Conservation (phyloP, 2,113 vertebrate species). For the Chrysemys picta region DNA sequence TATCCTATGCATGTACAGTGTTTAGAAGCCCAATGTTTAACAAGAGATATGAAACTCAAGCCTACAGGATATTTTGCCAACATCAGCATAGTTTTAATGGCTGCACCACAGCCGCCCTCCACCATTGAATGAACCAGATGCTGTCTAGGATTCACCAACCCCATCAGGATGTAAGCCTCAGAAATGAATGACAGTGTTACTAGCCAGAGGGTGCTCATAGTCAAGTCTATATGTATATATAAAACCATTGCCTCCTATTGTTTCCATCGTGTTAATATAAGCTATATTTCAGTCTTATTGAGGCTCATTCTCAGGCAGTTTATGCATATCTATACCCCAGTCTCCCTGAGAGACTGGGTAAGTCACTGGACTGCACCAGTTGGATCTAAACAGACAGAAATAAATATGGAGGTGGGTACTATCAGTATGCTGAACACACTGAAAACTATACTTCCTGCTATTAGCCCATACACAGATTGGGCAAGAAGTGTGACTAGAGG, state of each 20-base stretch:
- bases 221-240: too few relatives aligned
- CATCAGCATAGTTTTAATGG: not conserved
- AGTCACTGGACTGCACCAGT: not conserved
- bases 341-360: not conserved
- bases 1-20: not conserved
- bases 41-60: fast-evolving
- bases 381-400: not conserved
- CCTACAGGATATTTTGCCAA: not conserved
- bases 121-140: not conserved
- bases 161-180: not conserved
- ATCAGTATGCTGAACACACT: not conserved
- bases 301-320: not conserved
- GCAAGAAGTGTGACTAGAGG: not conserved
- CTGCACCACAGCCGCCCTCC: not conserved
- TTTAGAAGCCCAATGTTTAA: not conserved
- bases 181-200: too few relatives aligned
- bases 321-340: not conserved
- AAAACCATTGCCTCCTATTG: not conserved
- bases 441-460: not conserved
- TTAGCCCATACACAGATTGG: not conserved
- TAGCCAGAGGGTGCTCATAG: too few relatives aligned
- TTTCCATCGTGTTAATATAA: not conserved
- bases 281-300: not conserved
- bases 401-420: fast-evolving
- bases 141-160: not conserved